These are phyloP conservation scores for Drosophila lacicola DNA, from an alignment of 2,888 invertebrate species.

Conservation along the genomic window DNA sequence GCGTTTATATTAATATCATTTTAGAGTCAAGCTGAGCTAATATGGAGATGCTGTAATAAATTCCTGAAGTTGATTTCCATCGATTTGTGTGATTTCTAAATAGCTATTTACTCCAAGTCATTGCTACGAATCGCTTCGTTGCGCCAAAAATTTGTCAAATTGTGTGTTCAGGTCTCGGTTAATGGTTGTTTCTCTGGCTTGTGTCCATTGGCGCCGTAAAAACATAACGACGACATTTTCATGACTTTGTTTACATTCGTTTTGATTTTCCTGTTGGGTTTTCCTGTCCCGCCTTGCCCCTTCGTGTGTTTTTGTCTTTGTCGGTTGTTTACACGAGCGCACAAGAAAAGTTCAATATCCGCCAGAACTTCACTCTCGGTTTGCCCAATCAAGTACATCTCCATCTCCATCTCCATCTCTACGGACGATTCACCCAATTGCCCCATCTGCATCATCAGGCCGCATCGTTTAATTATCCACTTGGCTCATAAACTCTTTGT, in stretches of 20 bases:
- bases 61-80: too few species aligned
- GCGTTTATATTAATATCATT: too few species aligned
- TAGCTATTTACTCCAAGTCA: too few species aligned
- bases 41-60: too few species aligned
- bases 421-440: constrained; percentile 15
- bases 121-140: constrained; percentile 6
- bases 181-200: constrained; percentile 34
- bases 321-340: constrained; percentile 45
- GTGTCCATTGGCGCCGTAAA: constrained; percentile 63
- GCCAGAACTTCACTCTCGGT: constrained; percentile 18
- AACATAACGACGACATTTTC: constrained; percentile 74
- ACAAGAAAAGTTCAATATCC: constrained; percentile 69
- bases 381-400: background rate
- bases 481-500: constrained; percentile 58
- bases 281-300: constrained; percentile 16
- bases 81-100: too few species aligned
- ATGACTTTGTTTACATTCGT: constrained; percentile 74
- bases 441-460: constrained; percentile 31
- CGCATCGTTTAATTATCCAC: constrained; percentile 69
- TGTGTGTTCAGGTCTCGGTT: background rate
- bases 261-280: constrained; percentile 65
- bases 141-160: constrained; percentile 4
- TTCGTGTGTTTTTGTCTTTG: constrained; percentile 15
- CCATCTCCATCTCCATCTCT: background rate
- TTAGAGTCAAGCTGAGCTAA: too few species aligned